Evolutionary conservation across 2,797 vertebrate species (phyloP).

Genomic region (Chromobotia macracanthus): DNA sequence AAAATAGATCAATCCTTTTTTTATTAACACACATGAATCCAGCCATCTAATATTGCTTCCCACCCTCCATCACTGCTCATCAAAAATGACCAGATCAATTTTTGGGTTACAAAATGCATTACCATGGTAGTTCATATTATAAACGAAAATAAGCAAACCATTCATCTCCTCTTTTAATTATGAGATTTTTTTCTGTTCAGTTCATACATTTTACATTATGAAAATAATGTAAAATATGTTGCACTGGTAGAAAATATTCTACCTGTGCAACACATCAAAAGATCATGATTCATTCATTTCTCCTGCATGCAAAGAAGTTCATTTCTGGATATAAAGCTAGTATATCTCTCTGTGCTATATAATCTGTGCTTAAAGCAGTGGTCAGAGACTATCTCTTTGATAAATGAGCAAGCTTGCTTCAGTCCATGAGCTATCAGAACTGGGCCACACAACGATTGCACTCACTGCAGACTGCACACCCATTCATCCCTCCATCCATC

Average conservation of each 20-base stretch:
- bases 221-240: no score
- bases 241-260: no score
- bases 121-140: background rate
- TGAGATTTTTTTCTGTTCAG: no score
- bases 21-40: background rate
- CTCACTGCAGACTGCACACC: background rate
- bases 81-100: background rate
- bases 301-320: background rate
- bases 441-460: conserved; percentile 11
- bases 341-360: background rate
- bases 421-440: conserved; percentile 6
- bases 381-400: conserved; percentile 12
- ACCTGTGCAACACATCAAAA: background rate
- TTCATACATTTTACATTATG: background rate
- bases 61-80: background rate
- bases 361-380: background rate
- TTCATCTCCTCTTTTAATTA: no score
- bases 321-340: background rate
- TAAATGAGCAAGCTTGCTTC: background rate
- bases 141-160: no score
- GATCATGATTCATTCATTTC: background rate
- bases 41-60: background rate
- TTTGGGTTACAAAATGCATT: background rate
- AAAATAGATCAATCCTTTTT: conserved; percentile 38
- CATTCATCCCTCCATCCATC: no score